These are phyloP conservation scores for Gryllus longicercus DNA, from an alignment of 2,888 invertebrate genomes.

Conservation along the genomic window DNA sequence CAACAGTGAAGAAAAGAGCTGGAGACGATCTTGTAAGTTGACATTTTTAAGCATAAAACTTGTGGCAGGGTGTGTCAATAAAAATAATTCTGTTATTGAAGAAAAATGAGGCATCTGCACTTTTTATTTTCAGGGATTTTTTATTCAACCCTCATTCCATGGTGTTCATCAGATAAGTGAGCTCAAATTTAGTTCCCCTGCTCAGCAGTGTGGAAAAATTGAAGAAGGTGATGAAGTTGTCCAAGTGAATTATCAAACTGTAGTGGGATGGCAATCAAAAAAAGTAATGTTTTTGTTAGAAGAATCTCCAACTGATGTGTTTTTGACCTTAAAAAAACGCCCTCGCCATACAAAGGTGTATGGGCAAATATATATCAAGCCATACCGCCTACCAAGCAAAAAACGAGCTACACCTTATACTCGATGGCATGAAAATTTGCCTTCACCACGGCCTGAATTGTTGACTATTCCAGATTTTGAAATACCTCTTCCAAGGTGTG, in stretches of 20 bases:
- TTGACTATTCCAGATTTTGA: conserved; percentile 60
- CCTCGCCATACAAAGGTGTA: conserved; percentile 78
- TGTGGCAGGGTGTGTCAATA: too few species aligned
- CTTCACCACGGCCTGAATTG: conserved; percentile 62
- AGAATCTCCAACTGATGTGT: conserved; percentile 76
- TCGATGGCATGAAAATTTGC: conserved; percentile 66
- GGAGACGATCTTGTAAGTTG: conserved; percentile 69
- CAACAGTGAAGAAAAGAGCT: conserved; percentile 76
- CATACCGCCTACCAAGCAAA: conserved; percentile 68
- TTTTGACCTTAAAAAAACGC: conserved; percentile 76
- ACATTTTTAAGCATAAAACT: neutral
- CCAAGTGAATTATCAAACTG: conserved; percentile 68
- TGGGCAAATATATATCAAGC: conserved; percentile 69
- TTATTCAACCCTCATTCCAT: conserved; percentile 81
- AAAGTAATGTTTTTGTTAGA: conserved; percentile 69
- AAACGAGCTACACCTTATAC: conserved; percentile 62
- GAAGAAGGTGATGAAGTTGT: conserved; percentile 96
- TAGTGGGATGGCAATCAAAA: conserved; percentile 72
- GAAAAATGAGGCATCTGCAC: neutral
- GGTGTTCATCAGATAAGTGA: conserved; percentile 75
- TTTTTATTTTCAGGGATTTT: conserved; percentile 65
- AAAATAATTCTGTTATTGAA: too few species aligned
- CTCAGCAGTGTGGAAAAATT: conserved; percentile 86
- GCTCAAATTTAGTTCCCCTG: conserved; percentile 87
- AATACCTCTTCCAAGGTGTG: conserved; percentile 56